phyloP scores from a whole-genome alignment of 2,113 vertebrate species.

The Anas platyrhynchos region DNA sequence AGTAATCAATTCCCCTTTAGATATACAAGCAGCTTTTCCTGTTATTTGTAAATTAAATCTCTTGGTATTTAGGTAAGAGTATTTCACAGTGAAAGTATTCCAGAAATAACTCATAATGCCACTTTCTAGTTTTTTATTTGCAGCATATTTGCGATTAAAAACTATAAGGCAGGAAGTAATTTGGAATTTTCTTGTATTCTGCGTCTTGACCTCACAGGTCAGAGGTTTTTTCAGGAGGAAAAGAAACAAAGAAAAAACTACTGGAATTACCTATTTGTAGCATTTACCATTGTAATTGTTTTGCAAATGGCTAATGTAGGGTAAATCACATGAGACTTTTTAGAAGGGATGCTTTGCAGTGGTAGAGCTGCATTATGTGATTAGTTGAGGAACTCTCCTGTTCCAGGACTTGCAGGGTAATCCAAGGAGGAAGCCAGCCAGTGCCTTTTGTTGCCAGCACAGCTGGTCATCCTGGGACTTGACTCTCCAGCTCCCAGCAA shows the following conservation, averaged over 20 bases:
- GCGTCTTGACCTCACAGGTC: neutral
- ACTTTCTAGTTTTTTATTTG: neutral
- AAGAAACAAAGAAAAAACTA: neutral
- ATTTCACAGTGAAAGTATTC: neutral
- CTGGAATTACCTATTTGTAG: slow-evolving; percentile 11
- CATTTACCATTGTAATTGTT: slow-evolving; percentile 30
- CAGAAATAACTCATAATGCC: neutral
- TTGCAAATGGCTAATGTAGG: slow-evolving; percentile 10
- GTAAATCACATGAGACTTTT: slow-evolving; percentile 5
- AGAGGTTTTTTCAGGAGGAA: neutral
- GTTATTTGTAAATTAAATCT: neutral
- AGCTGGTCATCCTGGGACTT: fast-evolving
- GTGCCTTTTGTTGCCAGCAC: neutral
- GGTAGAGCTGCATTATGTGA: neutral
- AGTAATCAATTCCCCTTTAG: neutral
- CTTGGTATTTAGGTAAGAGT: neutral
- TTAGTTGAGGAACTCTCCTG: neutral
- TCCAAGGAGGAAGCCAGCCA: neutral
- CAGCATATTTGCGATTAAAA: neutral
- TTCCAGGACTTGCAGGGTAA: neutral
- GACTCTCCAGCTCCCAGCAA: neutral
- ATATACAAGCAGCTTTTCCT: neutral
- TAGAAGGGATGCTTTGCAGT: neutral
- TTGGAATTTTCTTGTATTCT: neutral
- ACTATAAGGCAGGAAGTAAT: neutral